Conservation (phyloP, 2,113 vertebrate genomes). For the Thryonomys swinderianus region DNA sequence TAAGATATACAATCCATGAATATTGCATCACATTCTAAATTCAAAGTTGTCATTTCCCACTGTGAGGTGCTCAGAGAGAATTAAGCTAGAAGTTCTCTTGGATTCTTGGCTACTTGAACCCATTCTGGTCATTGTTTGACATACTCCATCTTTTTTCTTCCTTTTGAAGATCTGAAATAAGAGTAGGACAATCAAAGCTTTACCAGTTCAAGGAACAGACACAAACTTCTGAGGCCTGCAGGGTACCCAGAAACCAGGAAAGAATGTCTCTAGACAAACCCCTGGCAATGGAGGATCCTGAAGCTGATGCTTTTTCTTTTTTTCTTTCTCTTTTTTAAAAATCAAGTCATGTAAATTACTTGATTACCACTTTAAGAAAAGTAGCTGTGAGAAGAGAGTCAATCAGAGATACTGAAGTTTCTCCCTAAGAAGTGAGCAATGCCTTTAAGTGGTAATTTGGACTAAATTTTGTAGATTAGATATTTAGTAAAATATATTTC, state of each 20-base stretch:
- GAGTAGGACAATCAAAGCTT: neutral
- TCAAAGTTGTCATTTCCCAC: conserved; percentile 2
- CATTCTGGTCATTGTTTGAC: neutral
- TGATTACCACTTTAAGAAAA: neutral
- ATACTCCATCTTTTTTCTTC: neutral
- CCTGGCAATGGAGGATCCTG: neutral
- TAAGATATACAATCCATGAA: neutral
- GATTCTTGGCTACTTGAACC: neutral
- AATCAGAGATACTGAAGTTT: neutral
- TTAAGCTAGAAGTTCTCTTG: neutral
- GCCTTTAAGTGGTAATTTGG: neutral
- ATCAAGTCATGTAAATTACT: neutral
- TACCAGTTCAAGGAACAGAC: neutral
- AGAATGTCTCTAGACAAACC: neutral
- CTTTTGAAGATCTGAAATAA: neutral
- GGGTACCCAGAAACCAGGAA: neutral
- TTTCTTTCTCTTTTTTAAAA: neutral
- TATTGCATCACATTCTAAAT: neutral
- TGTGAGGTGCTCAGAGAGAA: neutral
- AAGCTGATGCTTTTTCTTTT: neutral
- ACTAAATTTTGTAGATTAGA: neutral
- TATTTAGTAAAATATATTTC: neutral
- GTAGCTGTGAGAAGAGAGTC: neutral
- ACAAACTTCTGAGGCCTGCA: neutral
- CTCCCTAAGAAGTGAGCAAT: neutral